A percentile compares a stretch with the other conserved stretches of the same genome.
phyloP scores from a whole-genome alignment of 2,113 vertebrate genomes.

The Crotalus viridis region DNA sequence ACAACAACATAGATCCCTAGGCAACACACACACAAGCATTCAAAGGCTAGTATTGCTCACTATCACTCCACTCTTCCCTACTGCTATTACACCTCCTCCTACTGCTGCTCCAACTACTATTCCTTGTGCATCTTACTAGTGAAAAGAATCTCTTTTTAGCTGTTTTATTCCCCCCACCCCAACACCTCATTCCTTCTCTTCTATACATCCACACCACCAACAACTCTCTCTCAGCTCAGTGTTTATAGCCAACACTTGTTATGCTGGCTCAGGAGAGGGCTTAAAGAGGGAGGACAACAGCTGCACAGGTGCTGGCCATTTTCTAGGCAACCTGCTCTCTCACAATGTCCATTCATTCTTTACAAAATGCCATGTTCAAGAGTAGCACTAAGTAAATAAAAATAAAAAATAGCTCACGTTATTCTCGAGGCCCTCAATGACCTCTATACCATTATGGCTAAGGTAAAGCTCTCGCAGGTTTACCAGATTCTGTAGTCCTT shows the following conservation, averaged over 20 bases:
- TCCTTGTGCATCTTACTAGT: too few relatives aligned
- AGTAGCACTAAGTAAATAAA: neutral
- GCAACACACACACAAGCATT: too few relatives aligned
- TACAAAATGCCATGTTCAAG: neutral
- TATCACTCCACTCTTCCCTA: too few relatives aligned
- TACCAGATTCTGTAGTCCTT: conserved; percentile 88
- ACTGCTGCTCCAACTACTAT: too few relatives aligned
- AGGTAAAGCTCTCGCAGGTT: conserved; percentile 92
- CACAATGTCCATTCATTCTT: neutral
- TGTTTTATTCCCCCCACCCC: neutral
- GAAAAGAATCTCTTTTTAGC: neutral
- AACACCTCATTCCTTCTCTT: neutral
- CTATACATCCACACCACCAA: neutral
- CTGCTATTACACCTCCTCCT: too few relatives aligned
- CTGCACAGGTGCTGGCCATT: neutral
- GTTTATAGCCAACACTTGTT: neutral
- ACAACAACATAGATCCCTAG: too few relatives aligned
- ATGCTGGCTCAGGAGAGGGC: neutral
- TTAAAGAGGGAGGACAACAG: neutral
- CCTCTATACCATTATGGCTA: conserved; percentile 96
- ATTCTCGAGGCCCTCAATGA: conserved; percentile 95
- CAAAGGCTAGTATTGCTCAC: too few relatives aligned
- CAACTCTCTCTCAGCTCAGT: neutral
- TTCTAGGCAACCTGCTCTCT: neutral
- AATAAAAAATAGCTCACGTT: conserved; percentile 80